Conservation (phyloP, 1,140 invertebrate genomes). For the Holotrichia oblita region DNA sequence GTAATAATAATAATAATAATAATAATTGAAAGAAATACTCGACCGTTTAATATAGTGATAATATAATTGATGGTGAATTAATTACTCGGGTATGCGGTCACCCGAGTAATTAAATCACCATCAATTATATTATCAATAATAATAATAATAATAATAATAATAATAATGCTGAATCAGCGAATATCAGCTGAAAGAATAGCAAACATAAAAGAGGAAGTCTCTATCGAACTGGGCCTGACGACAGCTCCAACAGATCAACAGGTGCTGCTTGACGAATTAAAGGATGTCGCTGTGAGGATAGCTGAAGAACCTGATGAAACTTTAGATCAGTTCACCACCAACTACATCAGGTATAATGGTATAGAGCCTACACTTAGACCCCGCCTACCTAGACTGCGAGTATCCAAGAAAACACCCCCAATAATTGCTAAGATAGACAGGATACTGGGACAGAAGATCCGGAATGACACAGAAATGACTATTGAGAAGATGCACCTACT, state of each 20-base stretch:
- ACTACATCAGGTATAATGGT: background rate
- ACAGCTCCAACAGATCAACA: background rate
- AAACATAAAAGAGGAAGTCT: background rate
- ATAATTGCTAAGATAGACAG: background rate
- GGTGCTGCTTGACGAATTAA: background rate
- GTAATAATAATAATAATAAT: too few species aligned
- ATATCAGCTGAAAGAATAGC: background rate
- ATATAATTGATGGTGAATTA: too few species aligned
- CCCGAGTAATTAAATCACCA: too few species aligned
- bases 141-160: too few species aligned
- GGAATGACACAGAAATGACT: too few species aligned
- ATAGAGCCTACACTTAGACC: background rate
- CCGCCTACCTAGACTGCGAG: background rate
- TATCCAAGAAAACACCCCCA: background rate
- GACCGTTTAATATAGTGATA: too few species aligned
- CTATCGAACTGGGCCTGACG: background rate
- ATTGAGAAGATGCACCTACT: too few species aligned
- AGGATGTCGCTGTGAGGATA: background rate
- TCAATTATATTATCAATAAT: too few species aligned
- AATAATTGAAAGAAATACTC: too few species aligned
- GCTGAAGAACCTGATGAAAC: background rate
- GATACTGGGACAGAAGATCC: background rate
- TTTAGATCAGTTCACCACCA: background rate
- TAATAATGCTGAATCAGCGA: background rate
- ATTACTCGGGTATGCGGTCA: too few species aligned